These are phyloP conservation scores for Chionodraco myersi DNA, from an alignment of 2,113 vertebrate species.

Conservation along the genomic window DNA sequence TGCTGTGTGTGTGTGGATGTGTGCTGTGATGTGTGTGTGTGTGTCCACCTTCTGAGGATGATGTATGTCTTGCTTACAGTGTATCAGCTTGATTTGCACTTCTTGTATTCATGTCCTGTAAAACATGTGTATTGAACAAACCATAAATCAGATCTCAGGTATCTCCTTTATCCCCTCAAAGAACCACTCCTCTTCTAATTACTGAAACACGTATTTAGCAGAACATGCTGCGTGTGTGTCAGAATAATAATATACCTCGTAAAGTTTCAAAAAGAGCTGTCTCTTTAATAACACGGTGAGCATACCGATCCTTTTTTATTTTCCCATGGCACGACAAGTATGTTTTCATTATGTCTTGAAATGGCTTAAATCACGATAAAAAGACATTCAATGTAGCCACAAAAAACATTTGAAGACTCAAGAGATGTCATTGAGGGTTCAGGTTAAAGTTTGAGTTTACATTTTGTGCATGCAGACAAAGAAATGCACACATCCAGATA, in stretches of 20 bases:
- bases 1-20: too few relatives aligned
- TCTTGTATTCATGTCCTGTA: too few relatives aligned
- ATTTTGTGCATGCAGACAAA: not conserved
- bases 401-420: too few relatives aligned
- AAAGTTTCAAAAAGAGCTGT: not conserved
- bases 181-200: slow-evolving; percentile 6
- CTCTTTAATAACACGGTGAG: not conserved
- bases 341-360: not conserved
- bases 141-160: too few relatives aligned
- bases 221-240: not conserved
- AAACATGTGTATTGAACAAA: too few relatives aligned
- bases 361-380: not conserved
- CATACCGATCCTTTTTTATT: not conserved
- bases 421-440: too few relatives aligned
- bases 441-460: not conserved
- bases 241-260: not conserved
- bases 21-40: too few relatives aligned
- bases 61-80: not conserved
- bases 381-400: too few relatives aligned
- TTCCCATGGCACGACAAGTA: too few relatives aligned
- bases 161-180: not conserved
- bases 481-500: not conserved
- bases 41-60: not conserved
- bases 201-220: too few relatives aligned
- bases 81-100: too few relatives aligned